These are phyloP conservation scores for Cantharis rustica DNA, from an alignment of 2,888 invertebrate species.

Conservation along the genomic window DNA sequence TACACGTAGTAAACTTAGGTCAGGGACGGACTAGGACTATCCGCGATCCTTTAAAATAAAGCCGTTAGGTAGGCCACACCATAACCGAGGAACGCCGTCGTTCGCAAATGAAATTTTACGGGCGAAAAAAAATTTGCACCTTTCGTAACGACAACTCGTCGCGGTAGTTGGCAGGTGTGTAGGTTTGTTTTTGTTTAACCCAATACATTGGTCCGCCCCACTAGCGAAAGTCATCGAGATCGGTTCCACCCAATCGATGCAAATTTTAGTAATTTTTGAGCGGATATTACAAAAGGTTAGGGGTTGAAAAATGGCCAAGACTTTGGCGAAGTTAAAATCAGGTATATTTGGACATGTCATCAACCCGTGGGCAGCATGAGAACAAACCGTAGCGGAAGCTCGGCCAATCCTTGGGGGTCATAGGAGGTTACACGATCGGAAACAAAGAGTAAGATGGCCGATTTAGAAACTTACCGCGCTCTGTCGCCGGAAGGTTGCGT, in stretches of 20 bases:
- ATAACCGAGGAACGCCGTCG: not conserved
- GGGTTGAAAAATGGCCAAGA: not conserved
- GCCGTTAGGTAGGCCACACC: not conserved
- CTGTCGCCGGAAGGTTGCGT: slow-evolving; percentile 27
- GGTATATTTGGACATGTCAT: slow-evolving; percentile 37
- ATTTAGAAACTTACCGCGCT: slow-evolving; percentile 32
- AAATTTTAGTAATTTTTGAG: not conserved
- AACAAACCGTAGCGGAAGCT: slow-evolving; percentile 33
- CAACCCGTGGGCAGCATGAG: slow-evolving; percentile 37
- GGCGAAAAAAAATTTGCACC: not conserved
- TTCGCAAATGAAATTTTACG: not conserved
- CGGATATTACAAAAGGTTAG: not conserved
- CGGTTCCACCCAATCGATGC: not conserved
- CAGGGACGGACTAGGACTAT: not conserved
- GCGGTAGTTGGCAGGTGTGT: not conserved
- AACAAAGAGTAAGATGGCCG: slow-evolving; percentile 35
- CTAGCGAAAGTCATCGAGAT: not conserved
- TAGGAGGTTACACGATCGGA: slow-evolving; percentile 35
- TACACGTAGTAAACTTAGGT: not conserved
- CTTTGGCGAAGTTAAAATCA: not conserved
- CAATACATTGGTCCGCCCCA: not conserved
- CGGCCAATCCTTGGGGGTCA: slow-evolving; percentile 31
- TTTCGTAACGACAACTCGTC: not conserved
- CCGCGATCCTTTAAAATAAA: not conserved
- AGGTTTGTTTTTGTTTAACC: not conserved